A percentile compares a stretch with the other conserved stretches of the same genome.
phyloP scores from a whole-genome alignment of 2,888 invertebrate species.

The Slavum lentiscoides region DNA sequence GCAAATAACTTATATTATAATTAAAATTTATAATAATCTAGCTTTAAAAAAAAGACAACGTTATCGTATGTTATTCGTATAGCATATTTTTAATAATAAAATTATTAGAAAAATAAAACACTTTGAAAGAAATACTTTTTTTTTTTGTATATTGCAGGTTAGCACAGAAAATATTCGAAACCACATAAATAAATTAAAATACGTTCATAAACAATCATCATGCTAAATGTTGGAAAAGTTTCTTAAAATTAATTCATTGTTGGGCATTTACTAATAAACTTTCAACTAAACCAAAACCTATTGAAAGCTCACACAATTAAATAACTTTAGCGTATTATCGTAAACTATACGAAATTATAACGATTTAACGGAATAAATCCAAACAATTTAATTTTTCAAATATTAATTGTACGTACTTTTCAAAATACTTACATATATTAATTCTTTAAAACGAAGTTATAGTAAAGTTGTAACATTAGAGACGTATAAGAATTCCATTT shows the following conservation, averaged over 20 bases:
- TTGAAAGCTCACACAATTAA: not conserved
- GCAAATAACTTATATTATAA: too few species aligned
- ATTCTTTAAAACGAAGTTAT: too few species aligned
- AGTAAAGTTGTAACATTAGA: too few species aligned
- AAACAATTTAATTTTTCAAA: too few species aligned
- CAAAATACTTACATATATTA: too few species aligned
- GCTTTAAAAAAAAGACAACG: too few species aligned
- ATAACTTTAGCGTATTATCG: not conserved
- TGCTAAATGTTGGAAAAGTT: not conserved
- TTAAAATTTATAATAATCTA: too few species aligned
- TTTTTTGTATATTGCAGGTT: not conserved
- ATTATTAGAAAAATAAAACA: not conserved
- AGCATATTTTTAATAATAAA: not conserved
- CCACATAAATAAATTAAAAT: not conserved
- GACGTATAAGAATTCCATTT: too few species aligned
- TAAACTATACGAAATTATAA: not conserved
- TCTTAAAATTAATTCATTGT: constrained; percentile 2
- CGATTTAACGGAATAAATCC: not conserved
- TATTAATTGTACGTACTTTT: too few species aligned
- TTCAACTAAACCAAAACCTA: not conserved
- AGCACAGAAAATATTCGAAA: not conserved
- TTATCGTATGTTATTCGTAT: not conserved
- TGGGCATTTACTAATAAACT: not conserved
- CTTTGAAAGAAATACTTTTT: not conserved
- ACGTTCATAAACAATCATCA: not conserved